Evolutionary conservation across 2,888 invertebrate species (phyloP).

Genomic region (Hemistola chrysoprasaria): DNA sequence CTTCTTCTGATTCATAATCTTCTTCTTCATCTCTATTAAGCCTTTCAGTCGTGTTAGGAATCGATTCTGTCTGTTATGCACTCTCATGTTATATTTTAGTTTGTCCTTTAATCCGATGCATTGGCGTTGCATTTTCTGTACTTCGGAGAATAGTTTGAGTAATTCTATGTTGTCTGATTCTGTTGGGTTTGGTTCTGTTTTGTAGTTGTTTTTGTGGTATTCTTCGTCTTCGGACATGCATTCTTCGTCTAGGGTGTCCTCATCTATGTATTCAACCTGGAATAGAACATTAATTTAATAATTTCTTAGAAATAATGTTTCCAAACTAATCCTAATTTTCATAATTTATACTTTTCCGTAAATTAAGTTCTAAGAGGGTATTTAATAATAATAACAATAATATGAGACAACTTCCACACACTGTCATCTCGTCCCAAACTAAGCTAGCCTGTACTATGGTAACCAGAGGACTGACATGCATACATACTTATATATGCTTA

Average conservation of each 20-base stretch:
- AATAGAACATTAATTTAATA: too few relatives aligned
- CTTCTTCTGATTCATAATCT: slow-evolving; percentile 59
- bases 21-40: slow-evolving; percentile 63
- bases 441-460: too few relatives aligned
- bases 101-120: slow-evolving; percentile 60
- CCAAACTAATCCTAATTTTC: too few relatives aligned
- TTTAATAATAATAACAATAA: too few relatives aligned
- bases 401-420: too few relatives aligned
- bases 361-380: too few relatives aligned
- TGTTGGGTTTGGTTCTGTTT: slow-evolving; percentile 2
- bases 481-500: too few relatives aligned
- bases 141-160: slow-evolving; percentile 66
- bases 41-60: slow-evolving; percentile 56
- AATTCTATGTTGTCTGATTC: slow-evolving; percentile 44
- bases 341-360: too few relatives aligned
- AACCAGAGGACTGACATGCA: too few relatives aligned
- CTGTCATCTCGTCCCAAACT: too few relatives aligned
- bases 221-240: slow-evolving; percentile 50
- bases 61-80: slow-evolving; percentile 61
- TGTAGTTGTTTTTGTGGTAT: slow-evolving; percentile 28
- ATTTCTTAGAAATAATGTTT: too few relatives aligned
- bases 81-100: slow-evolving; percentile 59
- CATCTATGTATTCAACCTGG: slow-evolving; percentile 76
- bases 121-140: slow-evolving; percentile 67
- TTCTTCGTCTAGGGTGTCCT: slow-evolving; percentile 64